phyloP scores from a whole-genome alignment of 2,113 vertebrate genomes.

The Cranoglanis bouderius region DNA sequence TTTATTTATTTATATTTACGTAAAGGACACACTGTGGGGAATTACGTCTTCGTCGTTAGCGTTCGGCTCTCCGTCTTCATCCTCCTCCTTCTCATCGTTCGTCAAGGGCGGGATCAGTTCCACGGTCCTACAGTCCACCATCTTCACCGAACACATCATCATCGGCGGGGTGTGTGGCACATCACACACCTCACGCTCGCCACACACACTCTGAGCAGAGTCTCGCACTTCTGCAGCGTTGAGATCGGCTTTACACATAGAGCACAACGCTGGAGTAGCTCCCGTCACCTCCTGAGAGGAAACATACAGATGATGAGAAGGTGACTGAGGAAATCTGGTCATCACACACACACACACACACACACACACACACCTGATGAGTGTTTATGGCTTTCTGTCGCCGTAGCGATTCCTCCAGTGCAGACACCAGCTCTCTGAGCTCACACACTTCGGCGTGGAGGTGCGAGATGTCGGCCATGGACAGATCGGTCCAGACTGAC shows the following conservation, averaged over 20 bases:
- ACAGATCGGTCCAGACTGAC: slow-evolving; percentile 16
- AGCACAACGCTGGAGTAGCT: background rate
- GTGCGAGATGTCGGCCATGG: slow-evolving; percentile 23
- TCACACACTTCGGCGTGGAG: slow-evolving; percentile 27
- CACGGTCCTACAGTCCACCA: slow-evolving; percentile 20
- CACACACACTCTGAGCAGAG: background rate
- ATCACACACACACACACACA: background rate
- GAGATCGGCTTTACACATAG: slow-evolving; percentile 1
- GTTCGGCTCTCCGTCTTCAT: background rate
- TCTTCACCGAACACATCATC: background rate
- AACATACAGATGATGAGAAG: background rate
- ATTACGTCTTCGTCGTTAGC: background rate
- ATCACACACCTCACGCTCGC: background rate
- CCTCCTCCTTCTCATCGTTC: background rate
- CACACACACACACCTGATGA: background rate
- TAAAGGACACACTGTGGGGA: background rate
- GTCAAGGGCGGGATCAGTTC: background rate
- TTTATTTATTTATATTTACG: background rate
- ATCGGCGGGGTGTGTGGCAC: background rate
- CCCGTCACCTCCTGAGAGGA: background rate
- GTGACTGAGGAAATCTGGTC: background rate
- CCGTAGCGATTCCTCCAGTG: background rate
- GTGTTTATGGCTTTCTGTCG: background rate
- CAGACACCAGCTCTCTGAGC: slow-evolving; percentile 13
- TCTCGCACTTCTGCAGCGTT: background rate